A percentile compares a stretch with the other conserved stretches of the same genome.
Conservation (phyloP, 2,888 invertebrate species). For the Halictus ligatus region DNA sequence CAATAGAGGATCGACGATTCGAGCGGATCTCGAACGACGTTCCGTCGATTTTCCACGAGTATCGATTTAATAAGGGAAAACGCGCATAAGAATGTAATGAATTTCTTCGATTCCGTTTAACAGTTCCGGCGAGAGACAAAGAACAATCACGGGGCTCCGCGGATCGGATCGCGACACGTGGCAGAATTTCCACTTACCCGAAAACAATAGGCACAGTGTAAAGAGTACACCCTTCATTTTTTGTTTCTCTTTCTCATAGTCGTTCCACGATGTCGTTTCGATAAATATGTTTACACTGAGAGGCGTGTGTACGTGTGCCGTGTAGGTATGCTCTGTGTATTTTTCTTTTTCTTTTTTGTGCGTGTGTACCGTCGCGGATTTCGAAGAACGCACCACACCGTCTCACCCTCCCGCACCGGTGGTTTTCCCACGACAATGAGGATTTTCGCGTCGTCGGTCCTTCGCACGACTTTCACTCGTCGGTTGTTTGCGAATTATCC, state of each 20-base stretch:
- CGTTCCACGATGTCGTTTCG: constrained; percentile 53
- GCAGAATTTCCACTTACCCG: constrained; percentile 77
- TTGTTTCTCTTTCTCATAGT: constrained; percentile 72
- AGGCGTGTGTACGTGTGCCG: neutral
- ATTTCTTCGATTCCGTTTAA: neutral
- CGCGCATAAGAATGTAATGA: neutral
- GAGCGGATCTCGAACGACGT: neutral
- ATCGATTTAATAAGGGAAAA: neutral
- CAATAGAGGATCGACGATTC: neutral
- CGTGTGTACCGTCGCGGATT: constrained; percentile 2
- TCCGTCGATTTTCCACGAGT: neutral
- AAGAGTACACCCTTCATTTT: constrained; percentile 82
- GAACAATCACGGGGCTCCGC: constrained; percentile 20
- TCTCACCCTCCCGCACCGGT: constrained; percentile 3
- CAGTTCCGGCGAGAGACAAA: neutral
- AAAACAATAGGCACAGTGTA: constrained; percentile 80
- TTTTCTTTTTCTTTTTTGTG: neutral
- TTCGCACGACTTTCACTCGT: constrained; percentile 47
- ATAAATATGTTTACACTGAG: constrained; percentile 15
- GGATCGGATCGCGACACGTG: constrained; percentile 24
- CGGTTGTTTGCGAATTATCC: constrained; percentile 50
- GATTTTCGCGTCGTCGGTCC: constrained; percentile 15
- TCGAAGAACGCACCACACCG: constrained; percentile 27
- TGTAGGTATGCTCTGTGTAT: neutral
- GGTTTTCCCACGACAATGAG: neutral